These are phyloP conservation scores for Eutolmus rufibarbis DNA, from an alignment of 2,888 invertebrate genomes.

Conservation along the genomic window DNA sequence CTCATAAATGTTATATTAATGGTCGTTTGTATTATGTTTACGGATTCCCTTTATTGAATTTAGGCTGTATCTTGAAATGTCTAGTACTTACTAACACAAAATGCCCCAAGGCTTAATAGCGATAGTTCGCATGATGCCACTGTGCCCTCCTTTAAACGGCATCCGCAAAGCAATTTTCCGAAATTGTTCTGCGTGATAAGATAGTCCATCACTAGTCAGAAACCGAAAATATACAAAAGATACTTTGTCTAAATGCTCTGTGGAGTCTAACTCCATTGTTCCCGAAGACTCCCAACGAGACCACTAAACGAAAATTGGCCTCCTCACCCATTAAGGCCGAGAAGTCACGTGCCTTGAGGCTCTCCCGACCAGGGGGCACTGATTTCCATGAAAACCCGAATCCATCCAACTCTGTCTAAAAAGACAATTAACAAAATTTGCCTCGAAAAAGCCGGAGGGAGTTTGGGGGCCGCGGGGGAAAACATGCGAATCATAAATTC, in stretches of 20 bases:
- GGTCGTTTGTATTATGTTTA: no score
- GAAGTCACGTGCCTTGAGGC: background rate
- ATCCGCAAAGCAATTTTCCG: background rate
- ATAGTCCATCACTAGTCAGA: background rate
- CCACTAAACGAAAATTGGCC: background rate
- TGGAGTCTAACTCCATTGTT: background rate
- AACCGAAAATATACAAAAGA: background rate
- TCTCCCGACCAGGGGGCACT: background rate
- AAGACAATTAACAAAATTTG: background rate
- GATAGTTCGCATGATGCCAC: background rate
- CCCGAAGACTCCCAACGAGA: background rate
- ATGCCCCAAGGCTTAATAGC: background rate
- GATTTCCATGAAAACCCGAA: background rate
- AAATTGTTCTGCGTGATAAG: background rate
- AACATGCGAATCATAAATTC: background rate
- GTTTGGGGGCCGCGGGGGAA: background rate
- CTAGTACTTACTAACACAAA: background rate
- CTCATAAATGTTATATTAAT: no score
- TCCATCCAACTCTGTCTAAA: background rate
- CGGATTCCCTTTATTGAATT: background rate
- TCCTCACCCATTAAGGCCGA: background rate
- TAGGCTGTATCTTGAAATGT: background rate
- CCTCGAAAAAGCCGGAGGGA: background rate
- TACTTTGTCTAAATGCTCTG: background rate
- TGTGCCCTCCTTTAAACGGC: background rate